Evolutionary conservation across 2,888 invertebrate genomes (phyloP).

Genomic region (Heteromyza rotundicornis): DNA sequence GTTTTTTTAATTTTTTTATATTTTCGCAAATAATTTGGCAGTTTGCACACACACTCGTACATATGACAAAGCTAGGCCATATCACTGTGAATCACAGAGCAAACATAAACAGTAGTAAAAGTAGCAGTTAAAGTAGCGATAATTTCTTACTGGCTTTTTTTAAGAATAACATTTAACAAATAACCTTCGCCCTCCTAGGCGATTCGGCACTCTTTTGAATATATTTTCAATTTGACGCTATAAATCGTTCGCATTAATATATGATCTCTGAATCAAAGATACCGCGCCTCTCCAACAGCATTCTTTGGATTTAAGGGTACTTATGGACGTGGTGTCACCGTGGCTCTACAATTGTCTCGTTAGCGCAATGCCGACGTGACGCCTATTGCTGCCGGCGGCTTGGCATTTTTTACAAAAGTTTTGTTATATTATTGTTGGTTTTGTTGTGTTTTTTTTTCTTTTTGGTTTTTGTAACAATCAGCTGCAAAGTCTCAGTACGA

Average conservation of each 20-base stretch:
- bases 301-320: slow-evolving; percentile 14
- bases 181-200: slow-evolving; percentile 27
- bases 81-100: too few relatives aligned
- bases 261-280: slow-evolving; percentile 53
- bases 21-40: too few relatives aligned
- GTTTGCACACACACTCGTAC: too few relatives aligned
- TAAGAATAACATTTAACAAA: background rate
- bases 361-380: slow-evolving; percentile 34
- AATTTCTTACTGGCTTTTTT: too few relatives aligned
- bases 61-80: too few relatives aligned
- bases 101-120: too few relatives aligned
- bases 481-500: slow-evolving; percentile 3
- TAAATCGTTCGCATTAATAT: slow-evolving; percentile 45
- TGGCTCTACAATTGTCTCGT: slow-evolving; percentile 45
- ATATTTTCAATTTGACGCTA: slow-evolving; percentile 32
- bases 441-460: slow-evolving; percentile 17
- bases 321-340: slow-evolving; percentile 15
- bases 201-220: slow-evolving; percentile 40
- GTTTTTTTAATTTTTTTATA: too few relatives aligned
- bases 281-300: slow-evolving; percentile 38
- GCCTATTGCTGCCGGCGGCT: slow-evolving; percentile 21
- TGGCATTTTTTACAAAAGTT: background rate
- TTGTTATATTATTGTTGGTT: slow-evolving; percentile 19
- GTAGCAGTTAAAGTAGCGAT: too few relatives aligned
- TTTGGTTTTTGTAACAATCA: background rate